Base-by-base conservation (phyloP, 2,113 vertebrate genomes). In the Symphodus melops region DNA sequence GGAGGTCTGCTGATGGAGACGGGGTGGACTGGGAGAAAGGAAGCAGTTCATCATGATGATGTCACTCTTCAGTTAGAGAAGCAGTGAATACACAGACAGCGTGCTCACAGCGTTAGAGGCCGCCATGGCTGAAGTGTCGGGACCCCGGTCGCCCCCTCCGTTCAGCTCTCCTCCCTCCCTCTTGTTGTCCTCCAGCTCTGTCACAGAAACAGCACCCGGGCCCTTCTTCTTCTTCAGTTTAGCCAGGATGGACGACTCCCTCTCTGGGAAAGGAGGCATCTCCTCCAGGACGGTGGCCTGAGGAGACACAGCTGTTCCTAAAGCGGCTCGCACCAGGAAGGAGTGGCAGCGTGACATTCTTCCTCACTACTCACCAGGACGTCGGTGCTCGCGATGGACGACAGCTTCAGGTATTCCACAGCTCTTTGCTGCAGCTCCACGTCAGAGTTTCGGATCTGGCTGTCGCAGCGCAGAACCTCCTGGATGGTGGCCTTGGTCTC, bases 211-310 rank as follows among this genome's bases (percentile, higher is more conserved):
- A 0, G 94, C 92, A 5, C 96, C 96, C 0, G 97, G 96, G 1
- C 97, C 97, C 80, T 97, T 98, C 90, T 97, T 97, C 89, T 96
- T 96, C 88, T 98, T 98, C 77, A 98, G 92, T 65, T 98, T 98
- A 19, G 97, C 96, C 83, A 98, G 87, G 81, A 98, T 98, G 51
- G 96, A 97, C 0, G 97, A 98, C 90, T 97, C 97, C 0, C 97
- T 94, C 86, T 98, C 96, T 0, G 97, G 97, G 88, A 97, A 98
- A 0, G 97, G 97, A 0, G 97, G 97, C 97, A 98, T 98, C 91
- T 97, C 97, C 82, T 98, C 97, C 81, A 98, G 89, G 17, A 98
- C 97, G 0, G 97, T 98, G 46, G 97, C 97, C 97, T 98, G 82
- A 16, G 23, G 10, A 1, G 5, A 36, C 28, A 70, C 28, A 33